These are phyloP conservation scores for Hyperoplus lanceolatus DNA, from an alignment of 2,797 vertebrate species.

Conservation along the genomic window DNA sequence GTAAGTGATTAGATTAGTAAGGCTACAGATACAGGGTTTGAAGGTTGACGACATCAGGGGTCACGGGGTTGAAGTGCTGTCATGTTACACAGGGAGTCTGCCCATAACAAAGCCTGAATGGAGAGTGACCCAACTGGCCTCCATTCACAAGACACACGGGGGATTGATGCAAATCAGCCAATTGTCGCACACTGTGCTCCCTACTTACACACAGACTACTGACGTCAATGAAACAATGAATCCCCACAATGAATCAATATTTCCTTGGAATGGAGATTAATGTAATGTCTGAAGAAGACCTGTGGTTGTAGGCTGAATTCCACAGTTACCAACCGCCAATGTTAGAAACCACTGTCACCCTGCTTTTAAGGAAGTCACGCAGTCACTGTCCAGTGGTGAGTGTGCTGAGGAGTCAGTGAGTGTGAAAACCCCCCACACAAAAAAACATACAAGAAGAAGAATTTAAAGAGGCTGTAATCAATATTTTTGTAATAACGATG, in stretches of 20 bases:
- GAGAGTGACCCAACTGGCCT: conserved; percentile 25
- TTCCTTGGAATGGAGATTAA: conserved; percentile 7
- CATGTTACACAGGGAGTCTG: conserved; percentile 11
- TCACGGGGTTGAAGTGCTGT: conserved; percentile 36
- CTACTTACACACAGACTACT: conserved; percentile 7
- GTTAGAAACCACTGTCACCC: background rate
- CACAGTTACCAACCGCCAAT: background rate
- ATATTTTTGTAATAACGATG: background rate
- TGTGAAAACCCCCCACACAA: background rate
- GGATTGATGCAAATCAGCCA: conserved; percentile 44
- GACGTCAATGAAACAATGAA: background rate
- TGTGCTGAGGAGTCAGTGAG: conserved; percentile 4
- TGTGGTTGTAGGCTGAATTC: background rate
- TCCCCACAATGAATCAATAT: background rate
- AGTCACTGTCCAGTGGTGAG: background rate
- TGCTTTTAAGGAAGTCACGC: background rate
- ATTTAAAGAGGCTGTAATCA: background rate
- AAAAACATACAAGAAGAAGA: too few relatives aligned
- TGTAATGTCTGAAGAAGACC: too few relatives aligned
- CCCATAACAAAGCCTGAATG: conserved; percentile 49
- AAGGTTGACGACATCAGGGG: conserved; percentile 16
- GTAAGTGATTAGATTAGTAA: too few relatives aligned
- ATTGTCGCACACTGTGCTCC: conserved; percentile 34
- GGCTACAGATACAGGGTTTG: background rate
- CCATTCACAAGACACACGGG: conserved; percentile 31